Conservation (phyloP, 2,888 invertebrate species). For the Diaprepes abbreviatus region DNA sequence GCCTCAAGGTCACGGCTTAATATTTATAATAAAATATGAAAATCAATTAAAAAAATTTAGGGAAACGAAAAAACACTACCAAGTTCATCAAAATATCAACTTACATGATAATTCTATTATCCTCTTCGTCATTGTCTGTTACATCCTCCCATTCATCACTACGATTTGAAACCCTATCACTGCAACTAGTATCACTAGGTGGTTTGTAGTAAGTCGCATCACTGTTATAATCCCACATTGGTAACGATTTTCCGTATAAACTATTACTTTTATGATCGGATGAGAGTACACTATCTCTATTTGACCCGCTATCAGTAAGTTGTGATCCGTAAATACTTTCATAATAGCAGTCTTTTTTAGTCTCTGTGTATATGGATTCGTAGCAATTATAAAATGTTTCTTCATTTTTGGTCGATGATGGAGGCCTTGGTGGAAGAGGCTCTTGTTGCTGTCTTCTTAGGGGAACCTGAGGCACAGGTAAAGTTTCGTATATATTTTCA, state of each 20-base stretch:
- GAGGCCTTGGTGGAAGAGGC: constrained; percentile 69
- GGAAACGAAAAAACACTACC: too few relatives aligned
- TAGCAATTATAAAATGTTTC: constrained; percentile 73
- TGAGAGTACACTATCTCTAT: constrained; percentile 69
- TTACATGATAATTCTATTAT: constrained; percentile 72
- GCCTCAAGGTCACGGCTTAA: too few relatives aligned
- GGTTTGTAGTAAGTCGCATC: constrained; percentile 68
- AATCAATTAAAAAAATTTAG: too few relatives aligned
- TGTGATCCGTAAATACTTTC: constrained; percentile 58
- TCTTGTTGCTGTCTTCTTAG: constrained; percentile 68
- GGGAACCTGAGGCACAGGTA: constrained; percentile 61
- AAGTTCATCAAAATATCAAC: too few relatives aligned
- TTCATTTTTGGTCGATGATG: constrained; percentile 66
- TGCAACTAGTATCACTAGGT: constrained; percentile 72
- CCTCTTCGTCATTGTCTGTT: constrained; percentile 71
- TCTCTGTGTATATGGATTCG: constrained; percentile 68
- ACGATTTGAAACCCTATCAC: constrained; percentile 66
- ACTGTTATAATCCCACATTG: constrained; percentile 50
- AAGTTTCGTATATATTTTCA: constrained; percentile 72
- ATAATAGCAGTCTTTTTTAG: constrained; percentile 55
- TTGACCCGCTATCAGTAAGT: constrained; percentile 53
- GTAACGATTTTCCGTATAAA: constrained; percentile 68
- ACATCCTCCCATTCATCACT: constrained; percentile 80
- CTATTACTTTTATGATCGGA: constrained; percentile 76
- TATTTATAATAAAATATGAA: too few relatives aligned